These are phyloP conservation scores for Oryzias woworae DNA, from an alignment of 2,113 vertebrate species.

Conservation along the genomic window DNA sequence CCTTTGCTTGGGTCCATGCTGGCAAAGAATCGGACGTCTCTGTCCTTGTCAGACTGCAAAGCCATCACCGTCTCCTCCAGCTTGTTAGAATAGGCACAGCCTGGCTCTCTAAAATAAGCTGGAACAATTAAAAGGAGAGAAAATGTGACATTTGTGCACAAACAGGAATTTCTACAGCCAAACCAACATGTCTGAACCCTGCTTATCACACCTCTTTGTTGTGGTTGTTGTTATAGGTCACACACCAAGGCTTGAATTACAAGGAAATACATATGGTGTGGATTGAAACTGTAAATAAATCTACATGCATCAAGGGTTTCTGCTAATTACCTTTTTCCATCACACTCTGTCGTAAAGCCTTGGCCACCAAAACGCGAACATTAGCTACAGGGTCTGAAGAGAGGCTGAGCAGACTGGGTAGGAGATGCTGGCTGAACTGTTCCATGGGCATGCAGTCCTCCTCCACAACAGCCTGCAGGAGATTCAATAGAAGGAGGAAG, in stretches of 20 bases:
- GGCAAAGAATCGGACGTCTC: conserved; percentile 89
- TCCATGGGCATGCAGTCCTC: conserved; percentile 85
- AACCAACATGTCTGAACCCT: no score
- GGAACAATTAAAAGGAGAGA: neutral
- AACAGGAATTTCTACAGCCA: no score
- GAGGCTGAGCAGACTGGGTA: conserved; percentile 87
- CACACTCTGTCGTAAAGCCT: conserved; percentile 84
- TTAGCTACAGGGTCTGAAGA: conserved; percentile 87
- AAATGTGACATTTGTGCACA: no score
- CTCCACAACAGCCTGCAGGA: conserved; percentile 79
- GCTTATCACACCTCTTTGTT: no score
- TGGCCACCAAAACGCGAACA: conserved; percentile 85
- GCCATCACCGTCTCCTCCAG: conserved; percentile 84
- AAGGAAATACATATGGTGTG: no score
- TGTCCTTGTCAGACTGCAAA: conserved; percentile 86
- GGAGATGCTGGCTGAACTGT: conserved; percentile 84
- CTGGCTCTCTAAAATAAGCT: conserved; percentile 88
- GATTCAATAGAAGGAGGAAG: neutral
- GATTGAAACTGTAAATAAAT: neutral
- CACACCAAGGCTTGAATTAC: no score
- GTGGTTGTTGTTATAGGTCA: no score
- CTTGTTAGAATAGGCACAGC: conserved; percentile 86
- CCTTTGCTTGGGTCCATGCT: conserved; percentile 79
- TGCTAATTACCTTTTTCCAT: conserved; percentile 83
- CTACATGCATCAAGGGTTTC: neutral